Conservation (phyloP, 2,113 vertebrate species). For the Pristiophorus japonicus region DNA sequence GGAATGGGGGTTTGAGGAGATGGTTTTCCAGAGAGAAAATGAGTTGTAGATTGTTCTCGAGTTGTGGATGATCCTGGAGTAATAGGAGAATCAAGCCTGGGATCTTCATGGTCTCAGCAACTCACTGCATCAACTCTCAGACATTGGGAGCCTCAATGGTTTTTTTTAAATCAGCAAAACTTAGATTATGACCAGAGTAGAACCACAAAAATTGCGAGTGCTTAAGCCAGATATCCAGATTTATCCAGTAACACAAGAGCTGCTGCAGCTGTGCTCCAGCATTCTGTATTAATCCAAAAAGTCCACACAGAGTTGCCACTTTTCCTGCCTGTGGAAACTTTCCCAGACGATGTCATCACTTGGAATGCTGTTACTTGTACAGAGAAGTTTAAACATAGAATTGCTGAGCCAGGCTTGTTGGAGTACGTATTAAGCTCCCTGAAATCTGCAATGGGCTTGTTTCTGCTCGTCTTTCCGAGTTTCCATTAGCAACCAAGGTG, state of each 20-base stretch:
- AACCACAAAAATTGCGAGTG: neutral
- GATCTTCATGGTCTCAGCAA: neutral
- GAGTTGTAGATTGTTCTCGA: neutral
- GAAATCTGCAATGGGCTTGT: neutral
- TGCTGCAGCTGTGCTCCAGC: neutral
- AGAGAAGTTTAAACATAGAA: neutral
- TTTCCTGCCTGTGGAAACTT: conserved; percentile 9
- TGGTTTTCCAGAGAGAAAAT: neutral
- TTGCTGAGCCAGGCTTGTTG: neutral
- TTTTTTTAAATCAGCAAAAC: neutral
- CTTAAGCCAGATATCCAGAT: neutral
- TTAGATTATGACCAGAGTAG: neutral
- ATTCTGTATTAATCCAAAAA: conserved; percentile 10
- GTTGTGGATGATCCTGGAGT: neutral
- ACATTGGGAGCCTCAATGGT: neutral
- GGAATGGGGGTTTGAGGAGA: neutral
- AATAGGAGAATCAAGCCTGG: neutral
- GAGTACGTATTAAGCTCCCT: neutral
- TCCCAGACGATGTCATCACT: conserved; percentile 6
- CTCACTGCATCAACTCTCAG: neutral
- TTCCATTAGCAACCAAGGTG: neutral
- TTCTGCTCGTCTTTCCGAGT: neutral
- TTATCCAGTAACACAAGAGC: conserved; percentile 20
- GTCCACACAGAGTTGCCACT: neutral
- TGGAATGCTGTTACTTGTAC: neutral